A percentile compares a stretch with the other conserved stretches of the same genome.
These are phyloP conservation scores for Macropis europaea DNA, from an alignment of 2,888 invertebrate species.

Conservation along the genomic window DNA sequence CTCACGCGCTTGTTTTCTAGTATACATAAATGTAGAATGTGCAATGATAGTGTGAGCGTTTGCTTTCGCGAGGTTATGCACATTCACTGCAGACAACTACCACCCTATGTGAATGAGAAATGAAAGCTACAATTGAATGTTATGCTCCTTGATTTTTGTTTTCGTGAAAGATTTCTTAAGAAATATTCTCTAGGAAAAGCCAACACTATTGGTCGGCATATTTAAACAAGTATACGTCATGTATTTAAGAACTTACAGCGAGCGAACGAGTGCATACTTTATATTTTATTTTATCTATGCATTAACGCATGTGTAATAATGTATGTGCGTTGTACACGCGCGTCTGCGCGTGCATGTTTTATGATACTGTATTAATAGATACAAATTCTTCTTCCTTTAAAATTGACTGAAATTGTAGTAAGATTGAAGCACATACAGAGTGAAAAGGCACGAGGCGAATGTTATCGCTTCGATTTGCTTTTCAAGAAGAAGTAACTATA, in stretches of 20 bases:
- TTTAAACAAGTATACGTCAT: slow-evolving; percentile 11
- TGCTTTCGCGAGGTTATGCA: slow-evolving; percentile 10
- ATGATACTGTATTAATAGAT: slow-evolving; percentile 37
- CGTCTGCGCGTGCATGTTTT: slow-evolving; percentile 27
- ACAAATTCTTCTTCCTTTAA: slow-evolving; percentile 38
- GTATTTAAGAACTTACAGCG: slow-evolving; percentile 31
- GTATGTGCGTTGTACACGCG: neutral
- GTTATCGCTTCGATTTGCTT: slow-evolving; percentile 22
- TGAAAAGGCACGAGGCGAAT: slow-evolving; percentile 28
- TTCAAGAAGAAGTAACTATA: slow-evolving; percentile 74
- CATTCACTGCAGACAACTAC: neutral
- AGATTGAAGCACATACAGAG: slow-evolving; percentile 45
- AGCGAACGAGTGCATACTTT: slow-evolving; percentile 34
- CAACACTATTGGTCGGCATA: neutral
- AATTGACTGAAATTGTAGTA: slow-evolving; percentile 56
- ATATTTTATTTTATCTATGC: slow-evolving; percentile 26
- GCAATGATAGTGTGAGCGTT: slow-evolving; percentile 22
- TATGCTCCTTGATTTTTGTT: neutral
- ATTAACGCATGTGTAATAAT: slow-evolving; percentile 33
- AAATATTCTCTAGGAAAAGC: neutral
- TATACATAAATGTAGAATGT: neutral
- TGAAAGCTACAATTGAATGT: neutral
- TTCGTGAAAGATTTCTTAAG: neutral
- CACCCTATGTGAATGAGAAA: neutral
- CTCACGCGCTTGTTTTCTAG: neutral